These are phyloP conservation scores for Tuta absoluta DNA, from an alignment of 2,888 invertebrate genomes.

Conservation along the genomic window DNA sequence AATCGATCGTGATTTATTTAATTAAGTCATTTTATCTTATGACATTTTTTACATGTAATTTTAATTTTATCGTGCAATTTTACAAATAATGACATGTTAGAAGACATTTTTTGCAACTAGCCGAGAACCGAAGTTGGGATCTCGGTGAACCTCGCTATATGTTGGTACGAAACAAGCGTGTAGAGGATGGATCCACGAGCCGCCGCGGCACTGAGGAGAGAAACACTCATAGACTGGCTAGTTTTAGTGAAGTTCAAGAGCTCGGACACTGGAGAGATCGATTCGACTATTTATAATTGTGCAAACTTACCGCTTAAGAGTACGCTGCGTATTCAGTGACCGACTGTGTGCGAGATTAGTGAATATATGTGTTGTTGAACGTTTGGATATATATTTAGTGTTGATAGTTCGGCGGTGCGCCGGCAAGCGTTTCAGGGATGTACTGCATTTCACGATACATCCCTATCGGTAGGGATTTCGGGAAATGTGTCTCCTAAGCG, in stretches of 20 bases:
- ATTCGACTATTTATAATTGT: constrained; percentile 55
- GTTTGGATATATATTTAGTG: constrained; percentile 76
- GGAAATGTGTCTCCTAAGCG: not conserved
- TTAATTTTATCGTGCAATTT: constrained; percentile 19
- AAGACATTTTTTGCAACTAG: constrained; percentile 1
- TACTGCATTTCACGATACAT: constrained; percentile 31
- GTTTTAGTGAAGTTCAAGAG: constrained; percentile 80
- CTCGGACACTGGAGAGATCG: constrained; percentile 66
- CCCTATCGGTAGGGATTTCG: constrained; percentile 35
- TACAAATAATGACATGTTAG: constrained; percentile 6
- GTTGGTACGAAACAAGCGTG: not conserved
- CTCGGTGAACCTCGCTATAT: not conserved
- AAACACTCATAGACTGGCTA: constrained; percentile 79
- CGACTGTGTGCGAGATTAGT: constrained; percentile 74
- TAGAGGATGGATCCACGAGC: constrained; percentile 16
- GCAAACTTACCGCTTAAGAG: constrained; percentile 51
- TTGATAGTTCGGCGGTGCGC: constrained; percentile 60
- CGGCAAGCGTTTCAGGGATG: constrained; percentile 37
- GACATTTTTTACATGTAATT: constrained; percentile 1
- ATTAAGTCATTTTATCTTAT: constrained; percentile 14
- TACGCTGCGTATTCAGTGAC: constrained; percentile 66
- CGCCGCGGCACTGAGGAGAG: constrained; percentile 57
- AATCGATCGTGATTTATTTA: constrained; percentile 2
- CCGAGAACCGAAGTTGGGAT: constrained; percentile 1
- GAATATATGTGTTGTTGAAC: constrained; percentile 81